A percentile compares a stretch with the other conserved stretches of the same genome.
These are phyloP conservation scores for Pseudachorutes palmiensis DNA, from an alignment of 1,140 invertebrate species.

Conservation along the genomic window DNA sequence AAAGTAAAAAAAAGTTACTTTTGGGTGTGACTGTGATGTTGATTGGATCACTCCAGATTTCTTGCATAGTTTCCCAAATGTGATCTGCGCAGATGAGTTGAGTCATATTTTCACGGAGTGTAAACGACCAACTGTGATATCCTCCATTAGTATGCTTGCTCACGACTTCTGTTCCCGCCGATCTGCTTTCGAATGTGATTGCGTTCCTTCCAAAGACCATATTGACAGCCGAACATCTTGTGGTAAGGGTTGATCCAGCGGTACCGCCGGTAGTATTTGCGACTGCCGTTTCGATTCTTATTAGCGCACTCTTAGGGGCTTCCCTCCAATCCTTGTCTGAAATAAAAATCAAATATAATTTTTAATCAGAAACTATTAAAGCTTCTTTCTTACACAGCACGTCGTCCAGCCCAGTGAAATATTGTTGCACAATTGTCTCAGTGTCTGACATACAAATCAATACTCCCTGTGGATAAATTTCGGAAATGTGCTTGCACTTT, in stretches of 20 bases:
- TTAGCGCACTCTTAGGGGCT: neutral
- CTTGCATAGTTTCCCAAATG: neutral
- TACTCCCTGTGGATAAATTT: constrained; percentile 5
- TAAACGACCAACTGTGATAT: neutral
- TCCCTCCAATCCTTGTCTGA: neutral
- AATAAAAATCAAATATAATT: too few species aligned
- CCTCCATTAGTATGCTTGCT: neutral
- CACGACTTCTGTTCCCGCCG: neutral
- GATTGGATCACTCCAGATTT: neutral
- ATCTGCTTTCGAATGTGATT: neutral
- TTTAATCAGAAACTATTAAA: too few species aligned
- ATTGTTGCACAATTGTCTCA: neutral
- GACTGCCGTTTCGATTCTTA: neutral
- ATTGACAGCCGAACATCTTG: neutral
- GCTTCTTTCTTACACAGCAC: neutral
- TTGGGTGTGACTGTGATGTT: neutral
- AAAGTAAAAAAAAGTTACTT: neutral
- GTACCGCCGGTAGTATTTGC: neutral
- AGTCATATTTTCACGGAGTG: neutral
- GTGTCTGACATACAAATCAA: neutral
- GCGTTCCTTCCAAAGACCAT: constrained; percentile 1
- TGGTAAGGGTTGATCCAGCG: neutral
- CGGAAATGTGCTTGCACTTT: neutral
- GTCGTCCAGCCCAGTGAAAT: neutral
- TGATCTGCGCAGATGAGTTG: neutral